A percentile compares a stretch with the other conserved stretches of the same genome.
These are phyloP conservation scores for Cepaea nemoralis DNA, from an alignment of 1,140 invertebrate genomes.

Conservation along the genomic window DNA sequence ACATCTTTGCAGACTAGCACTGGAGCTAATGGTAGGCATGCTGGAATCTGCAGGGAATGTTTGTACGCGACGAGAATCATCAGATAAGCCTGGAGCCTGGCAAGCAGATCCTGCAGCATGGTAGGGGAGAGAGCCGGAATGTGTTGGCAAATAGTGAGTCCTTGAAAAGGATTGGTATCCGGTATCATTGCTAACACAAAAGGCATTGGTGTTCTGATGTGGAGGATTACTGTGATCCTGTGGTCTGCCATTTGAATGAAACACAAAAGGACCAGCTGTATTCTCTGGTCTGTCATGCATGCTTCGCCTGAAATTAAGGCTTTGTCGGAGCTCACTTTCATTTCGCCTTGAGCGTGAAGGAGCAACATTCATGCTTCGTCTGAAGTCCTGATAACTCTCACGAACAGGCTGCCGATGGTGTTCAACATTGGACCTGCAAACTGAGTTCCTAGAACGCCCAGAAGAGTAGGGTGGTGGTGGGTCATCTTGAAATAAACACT, in stretches of 20 bases:
- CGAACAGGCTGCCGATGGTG: neutral
- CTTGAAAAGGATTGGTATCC: neutral
- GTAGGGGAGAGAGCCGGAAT: neutral
- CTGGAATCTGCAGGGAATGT: constrained; percentile 3
- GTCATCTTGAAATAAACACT: constrained; percentile 28
- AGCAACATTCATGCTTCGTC: neutral
- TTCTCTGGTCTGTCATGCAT: neutral
- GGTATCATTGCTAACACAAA: neutral
- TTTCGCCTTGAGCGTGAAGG: neutral
- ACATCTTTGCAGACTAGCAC: no score
- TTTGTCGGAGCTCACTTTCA: neutral
- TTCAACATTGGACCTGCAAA: neutral
- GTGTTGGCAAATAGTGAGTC: neutral
- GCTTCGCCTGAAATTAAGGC: neutral
- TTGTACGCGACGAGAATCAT: neutral
- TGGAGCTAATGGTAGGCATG: neutral
- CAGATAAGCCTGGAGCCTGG: neutral
- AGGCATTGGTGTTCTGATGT: neutral
- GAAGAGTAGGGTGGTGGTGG: constrained; percentile 32
- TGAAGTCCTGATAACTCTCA: neutral
- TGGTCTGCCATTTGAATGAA: neutral
- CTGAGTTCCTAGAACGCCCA: neutral
- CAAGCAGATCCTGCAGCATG: neutral
- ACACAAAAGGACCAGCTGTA: neutral
- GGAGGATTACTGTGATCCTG: neutral